These are phyloP conservation scores for Eupithecia abbreviata DNA, from an alignment of 2,888 invertebrate species.

Conservation along the genomic window DNA sequence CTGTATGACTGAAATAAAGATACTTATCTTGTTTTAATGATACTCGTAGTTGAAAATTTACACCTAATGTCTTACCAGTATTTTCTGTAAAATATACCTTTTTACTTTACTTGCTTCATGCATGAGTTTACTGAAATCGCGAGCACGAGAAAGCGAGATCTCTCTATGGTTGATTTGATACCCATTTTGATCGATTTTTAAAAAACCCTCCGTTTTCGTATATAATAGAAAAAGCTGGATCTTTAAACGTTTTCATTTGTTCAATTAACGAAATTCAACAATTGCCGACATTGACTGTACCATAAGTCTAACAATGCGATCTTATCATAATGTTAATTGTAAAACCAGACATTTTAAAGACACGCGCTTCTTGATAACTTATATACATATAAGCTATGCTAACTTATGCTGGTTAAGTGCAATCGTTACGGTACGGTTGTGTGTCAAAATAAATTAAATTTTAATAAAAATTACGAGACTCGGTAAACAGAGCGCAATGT, in stretches of 20 bases:
- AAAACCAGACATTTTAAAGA: not conserved
- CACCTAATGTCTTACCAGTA: no score
- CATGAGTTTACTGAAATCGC: not conserved
- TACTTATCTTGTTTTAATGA: no score
- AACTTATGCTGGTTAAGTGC: slow-evolving; percentile 5
- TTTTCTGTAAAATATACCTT: no score
- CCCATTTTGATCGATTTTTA: not conserved
- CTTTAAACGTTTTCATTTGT: no score
- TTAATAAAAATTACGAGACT: slow-evolving; percentile 51
- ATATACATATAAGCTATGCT: not conserved
- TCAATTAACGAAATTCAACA: no score
- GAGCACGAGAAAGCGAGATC: not conserved
- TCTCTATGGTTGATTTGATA: no score
- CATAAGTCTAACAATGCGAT: not conserved
- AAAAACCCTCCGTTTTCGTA: no score
- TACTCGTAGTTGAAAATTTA: no score
- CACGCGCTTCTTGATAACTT: not conserved
- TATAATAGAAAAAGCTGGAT: no score
- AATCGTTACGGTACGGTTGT: slow-evolving; percentile 54
- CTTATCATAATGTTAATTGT: not conserved
- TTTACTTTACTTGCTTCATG: not conserved
- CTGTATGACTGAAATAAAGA: no score
- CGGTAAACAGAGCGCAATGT: slow-evolving; percentile 61
- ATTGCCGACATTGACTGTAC: no score
- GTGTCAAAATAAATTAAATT: slow-evolving; percentile 52